Conservation (phyloP, 2,797 vertebrate genomes). For the Valencia hispanica region DNA sequence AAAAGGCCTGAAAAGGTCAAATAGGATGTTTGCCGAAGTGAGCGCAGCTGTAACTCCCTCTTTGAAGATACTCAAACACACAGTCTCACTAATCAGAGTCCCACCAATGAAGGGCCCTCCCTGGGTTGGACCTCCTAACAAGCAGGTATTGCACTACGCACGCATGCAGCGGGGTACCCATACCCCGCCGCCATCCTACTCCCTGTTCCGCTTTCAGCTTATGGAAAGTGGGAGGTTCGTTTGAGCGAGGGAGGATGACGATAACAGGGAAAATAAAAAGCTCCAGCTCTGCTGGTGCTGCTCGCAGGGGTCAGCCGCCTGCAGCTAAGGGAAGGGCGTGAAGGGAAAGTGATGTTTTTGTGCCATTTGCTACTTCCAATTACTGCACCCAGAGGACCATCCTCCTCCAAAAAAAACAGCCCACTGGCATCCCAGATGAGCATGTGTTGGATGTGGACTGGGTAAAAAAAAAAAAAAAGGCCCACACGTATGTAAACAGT, state of each 20-base stretch:
- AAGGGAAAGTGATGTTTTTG: slow-evolving; percentile 62
- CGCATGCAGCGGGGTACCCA: slow-evolving; percentile 33
- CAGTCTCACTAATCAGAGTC: slow-evolving; percentile 54
- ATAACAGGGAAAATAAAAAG: slow-evolving; percentile 62
- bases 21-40: slow-evolving; percentile 54
- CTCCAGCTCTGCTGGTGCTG: slow-evolving; percentile 32
- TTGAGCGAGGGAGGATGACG: slow-evolving; percentile 5
- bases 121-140: slow-evolving; percentile 25
- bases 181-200: slow-evolving; percentile 48
- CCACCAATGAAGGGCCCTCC: slow-evolving; percentile 37
- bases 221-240: slow-evolving; percentile 64
- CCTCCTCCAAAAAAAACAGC: slow-evolving; percentile 65
- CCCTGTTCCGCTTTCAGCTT: slow-evolving; percentile 63
- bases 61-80: slow-evolving; percentile 46
- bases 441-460: slow-evolving; percentile 36
- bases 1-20: slow-evolving; percentile 68
- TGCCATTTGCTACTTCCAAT: slow-evolving; percentile 53
- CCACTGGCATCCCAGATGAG: slow-evolving; percentile 59
- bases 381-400: slow-evolving; percentile 59
- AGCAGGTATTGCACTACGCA: slow-evolving; percentile 9
- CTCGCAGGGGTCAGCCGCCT: slow-evolving; percentile 50
- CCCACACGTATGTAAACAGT: slow-evolving; percentile 6
- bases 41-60: slow-evolving; percentile 36
- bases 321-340: slow-evolving; percentile 56
- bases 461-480: slow-evolving; percentile 26